A percentile compares a stretch with the other conserved stretches of the same genome.
phyloP scores from a whole-genome alignment of 1,140 invertebrate genomes.

The Cephus cinctus region DNA sequence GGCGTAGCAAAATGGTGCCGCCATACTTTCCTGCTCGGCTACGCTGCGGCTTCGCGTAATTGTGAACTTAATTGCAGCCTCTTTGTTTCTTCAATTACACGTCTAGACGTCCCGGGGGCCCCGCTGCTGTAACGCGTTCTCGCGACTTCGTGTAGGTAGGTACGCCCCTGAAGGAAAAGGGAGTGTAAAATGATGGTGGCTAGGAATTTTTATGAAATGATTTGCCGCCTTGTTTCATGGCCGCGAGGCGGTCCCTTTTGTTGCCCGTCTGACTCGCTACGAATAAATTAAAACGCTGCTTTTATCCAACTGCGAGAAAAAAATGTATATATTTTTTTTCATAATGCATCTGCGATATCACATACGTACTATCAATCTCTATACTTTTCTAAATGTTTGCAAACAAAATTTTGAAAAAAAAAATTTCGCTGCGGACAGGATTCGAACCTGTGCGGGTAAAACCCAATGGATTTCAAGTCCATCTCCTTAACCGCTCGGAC shows the following conservation, averaged over 20 bases:
- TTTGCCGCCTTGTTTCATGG: conserved; percentile 13
- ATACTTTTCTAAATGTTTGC: too few relatives aligned
- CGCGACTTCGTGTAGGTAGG: too few relatives aligned
- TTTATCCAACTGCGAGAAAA: too few relatives aligned
- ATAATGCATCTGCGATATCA: conserved; percentile 1
- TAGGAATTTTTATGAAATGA: conserved; percentile 42
- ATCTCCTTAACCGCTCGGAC: conserved; percentile 70
- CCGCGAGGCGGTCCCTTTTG: conserved; percentile 7
- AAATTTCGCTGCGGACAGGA: conserved; percentile 67
- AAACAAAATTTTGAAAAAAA: too few relatives aligned
- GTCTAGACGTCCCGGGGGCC: conserved; percentile 30
- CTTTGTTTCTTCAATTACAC: conserved; percentile 51
- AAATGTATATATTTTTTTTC: background rate
- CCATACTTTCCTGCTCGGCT: too few relatives aligned
- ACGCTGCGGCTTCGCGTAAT: conserved; percentile 33
- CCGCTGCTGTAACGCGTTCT: too few relatives aligned
- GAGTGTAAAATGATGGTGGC: conserved; percentile 11
- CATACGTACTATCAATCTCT: too few relatives aligned
- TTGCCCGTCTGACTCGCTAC: background rate
- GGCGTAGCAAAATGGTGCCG: too few relatives aligned
- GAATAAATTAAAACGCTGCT: conserved; percentile 7
- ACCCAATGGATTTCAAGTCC: conserved; percentile 76
- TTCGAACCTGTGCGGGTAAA: conserved; percentile 76
- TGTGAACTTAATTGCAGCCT: conserved; percentile 41
- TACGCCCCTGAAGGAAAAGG: conserved; percentile 3